phyloP scores from a whole-genome alignment of 2,797 vertebrate genomes.

The Coregonus sp. region DNA sequence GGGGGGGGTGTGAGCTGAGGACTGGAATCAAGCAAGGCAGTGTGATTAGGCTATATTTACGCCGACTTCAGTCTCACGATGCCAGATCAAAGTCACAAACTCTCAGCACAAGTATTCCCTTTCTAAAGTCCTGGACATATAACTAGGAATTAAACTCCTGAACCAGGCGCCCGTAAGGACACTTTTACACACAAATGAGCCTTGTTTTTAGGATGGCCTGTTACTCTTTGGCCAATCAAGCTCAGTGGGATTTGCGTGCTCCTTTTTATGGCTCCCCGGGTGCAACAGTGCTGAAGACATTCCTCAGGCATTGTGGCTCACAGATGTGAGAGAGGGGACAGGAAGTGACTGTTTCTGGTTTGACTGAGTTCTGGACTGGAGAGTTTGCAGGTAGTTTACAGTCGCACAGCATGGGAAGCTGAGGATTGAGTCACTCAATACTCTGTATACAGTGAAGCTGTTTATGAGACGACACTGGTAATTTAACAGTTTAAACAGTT shows the following conservation, averaged over 20 bases:
- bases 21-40: conserved; percentile 4
- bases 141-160: background rate
- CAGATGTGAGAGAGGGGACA: conserved; percentile 30
- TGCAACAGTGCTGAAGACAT: conserved; percentile 50
- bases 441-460: background rate
- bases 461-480: background rate
- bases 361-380: conserved; percentile 9
- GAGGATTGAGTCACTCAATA: background rate
- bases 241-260: conserved; percentile 36
- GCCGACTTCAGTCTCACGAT: conserved; percentile 11
- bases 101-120: background rate
- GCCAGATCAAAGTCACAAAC: conserved; percentile 18
- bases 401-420: background rate
- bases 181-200: conserved; percentile 39
- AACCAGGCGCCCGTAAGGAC: conserved; percentile 27
- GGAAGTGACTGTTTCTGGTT: conserved; percentile 11
- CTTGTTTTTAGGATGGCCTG: conserved; percentile 25
- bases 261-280: conserved; percentile 53
- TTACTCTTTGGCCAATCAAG: conserved; percentile 36
- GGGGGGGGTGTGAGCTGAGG: background rate
- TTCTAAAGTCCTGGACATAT: background rate
- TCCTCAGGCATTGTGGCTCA: conserved; percentile 47
- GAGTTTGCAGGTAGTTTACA: conserved; percentile 29
- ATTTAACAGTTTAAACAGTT: background rate
- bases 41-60: conserved; percentile 27